These are phyloP conservation scores for Hepsetus odoe DNA, from an alignment of 2,113 vertebrate species.

Conservation along the genomic window DNA sequence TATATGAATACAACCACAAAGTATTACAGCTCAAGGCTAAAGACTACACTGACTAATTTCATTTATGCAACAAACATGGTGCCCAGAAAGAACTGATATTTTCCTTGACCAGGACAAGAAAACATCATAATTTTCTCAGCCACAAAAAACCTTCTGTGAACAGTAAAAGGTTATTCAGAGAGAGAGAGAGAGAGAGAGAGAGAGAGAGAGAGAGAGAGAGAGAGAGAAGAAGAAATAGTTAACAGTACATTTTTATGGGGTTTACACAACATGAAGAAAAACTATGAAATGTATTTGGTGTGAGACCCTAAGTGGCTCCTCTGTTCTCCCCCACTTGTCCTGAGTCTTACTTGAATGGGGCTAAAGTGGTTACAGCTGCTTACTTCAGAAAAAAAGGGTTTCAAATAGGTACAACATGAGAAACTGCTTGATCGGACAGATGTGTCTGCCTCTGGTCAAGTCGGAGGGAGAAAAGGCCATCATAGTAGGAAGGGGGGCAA, in stretches of 20 bases:
- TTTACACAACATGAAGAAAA: constrained; percentile 51
- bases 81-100: background rate
- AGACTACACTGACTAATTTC: background rate
- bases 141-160: background rate
- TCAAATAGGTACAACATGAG: constrained; percentile 60
- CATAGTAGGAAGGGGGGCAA: constrained; percentile 44
- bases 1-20: background rate
- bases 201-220: background rate
- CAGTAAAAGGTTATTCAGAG: background rate
- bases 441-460: constrained; percentile 21
- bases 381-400: constrained; percentile 60
- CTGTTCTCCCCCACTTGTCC: constrained; percentile 49
- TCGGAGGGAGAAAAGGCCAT: constrained; percentile 32
- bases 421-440: constrained; percentile 47
- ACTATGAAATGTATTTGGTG: constrained; percentile 36
- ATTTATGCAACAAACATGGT: background rate
- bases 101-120: background rate
- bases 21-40: background rate
- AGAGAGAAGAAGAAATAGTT: constrained; percentile 50
- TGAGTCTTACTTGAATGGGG: constrained; percentile 59
- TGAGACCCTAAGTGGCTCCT: constrained; percentile 56
- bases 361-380: constrained; percentile 78
- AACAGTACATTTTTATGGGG: constrained; percentile 50
- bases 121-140: background rate
- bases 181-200: background rate